Conservation (phyloP, 1,140 invertebrate species). For the Drosophila punjabiensis region DNA sequence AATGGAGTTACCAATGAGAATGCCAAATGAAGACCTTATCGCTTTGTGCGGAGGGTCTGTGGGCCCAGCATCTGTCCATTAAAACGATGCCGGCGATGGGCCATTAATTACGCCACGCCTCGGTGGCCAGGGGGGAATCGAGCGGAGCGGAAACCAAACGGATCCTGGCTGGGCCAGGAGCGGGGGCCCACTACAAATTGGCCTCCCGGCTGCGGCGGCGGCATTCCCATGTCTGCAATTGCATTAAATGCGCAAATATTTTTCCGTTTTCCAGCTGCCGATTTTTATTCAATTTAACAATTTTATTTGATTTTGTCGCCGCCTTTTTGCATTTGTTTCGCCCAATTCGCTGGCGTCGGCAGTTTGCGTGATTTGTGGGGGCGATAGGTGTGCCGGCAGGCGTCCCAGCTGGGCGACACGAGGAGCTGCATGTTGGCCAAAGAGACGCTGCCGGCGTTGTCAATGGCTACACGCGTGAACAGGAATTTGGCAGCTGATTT, state of each 20-base stretch:
- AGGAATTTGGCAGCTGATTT: slow-evolving; percentile 82
- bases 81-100: slow-evolving; percentile 58
- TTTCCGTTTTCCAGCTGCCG: slow-evolving; percentile 70
- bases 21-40: slow-evolving; percentile 54
- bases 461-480: slow-evolving; percentile 78
- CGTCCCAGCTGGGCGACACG: neutral
- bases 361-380: slow-evolving; percentile 48
- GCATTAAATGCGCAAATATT: slow-evolving; percentile 79
- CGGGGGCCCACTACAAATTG: slow-evolving; percentile 51
- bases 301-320: slow-evolving; percentile 77
- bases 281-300: slow-evolving; percentile 84
- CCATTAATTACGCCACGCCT: slow-evolving; percentile 71
- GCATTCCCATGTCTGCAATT: slow-evolving; percentile 59
- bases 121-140: slow-evolving; percentile 24
- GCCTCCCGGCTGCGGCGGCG: slow-evolving; percentile 33
- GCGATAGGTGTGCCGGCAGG: slow-evolving; percentile 10
- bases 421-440: slow-evolving; percentile 1
- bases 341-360: slow-evolving; percentile 48
- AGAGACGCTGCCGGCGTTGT: slow-evolving; percentile 53
- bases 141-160: neutral
- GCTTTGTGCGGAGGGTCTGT: slow-evolving; percentile 27
- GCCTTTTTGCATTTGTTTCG: slow-evolving; percentile 50
- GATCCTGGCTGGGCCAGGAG: slow-evolving; percentile 1
- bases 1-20: slow-evolving; percentile 69
- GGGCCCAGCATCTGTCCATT: slow-evolving; percentile 60